Evolutionary conservation across 1,140 invertebrate species (phyloP), one percentile per base, ranked within the genome.

Genomic region (Geopemphigus sp.): DNA sequence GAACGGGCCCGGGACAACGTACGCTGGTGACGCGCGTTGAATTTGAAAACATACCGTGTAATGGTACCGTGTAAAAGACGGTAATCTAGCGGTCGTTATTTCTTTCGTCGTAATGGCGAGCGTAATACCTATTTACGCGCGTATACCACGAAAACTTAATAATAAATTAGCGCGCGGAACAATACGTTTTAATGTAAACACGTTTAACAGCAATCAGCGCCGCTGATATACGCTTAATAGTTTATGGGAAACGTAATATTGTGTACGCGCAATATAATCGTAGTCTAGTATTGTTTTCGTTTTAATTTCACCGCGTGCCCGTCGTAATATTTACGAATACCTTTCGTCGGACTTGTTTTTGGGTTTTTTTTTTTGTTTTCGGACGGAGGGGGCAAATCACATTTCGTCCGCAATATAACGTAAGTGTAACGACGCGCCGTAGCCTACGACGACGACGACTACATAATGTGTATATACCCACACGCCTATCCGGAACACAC

Each of bases 161-260:
- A 50, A 11, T 78, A 50, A 78, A 63, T 76, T 63, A 78, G 39
- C 74, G n/a, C 50, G 74, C 63, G 61, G 12, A 78, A 78, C 74
- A 61, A 63, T 61, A 63, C 15, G 24, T 54, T 32, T 72, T 29
- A 53, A 72, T 72, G 68, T 72, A 54, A 72, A 72, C 68, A 72
- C 68, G 50, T 54, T 72, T 72, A 53, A 72, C 22, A 24, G 64
- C 64, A 68, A 70, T 70, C 66, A 47, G 64, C 32, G 14, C 12
- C 8, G n/a, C 2, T 57, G 8, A 10, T 22, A 8, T 22, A 53
- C 29, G 19, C 22, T 17, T n/a, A 53, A 26, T 50, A 26, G 64
- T 68, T 68, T 68, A 45, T 29, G 66, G 66, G 24, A 70, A 70
- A 70, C 22, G 24, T 14, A 14, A 8, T 2, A 29, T 53, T 39